A percentile compares a stretch with the other conserved stretches of the same genome.
phyloP scores from a whole-genome alignment of 2,113 vertebrate genomes.

The Calyptomena viridis region DNA sequence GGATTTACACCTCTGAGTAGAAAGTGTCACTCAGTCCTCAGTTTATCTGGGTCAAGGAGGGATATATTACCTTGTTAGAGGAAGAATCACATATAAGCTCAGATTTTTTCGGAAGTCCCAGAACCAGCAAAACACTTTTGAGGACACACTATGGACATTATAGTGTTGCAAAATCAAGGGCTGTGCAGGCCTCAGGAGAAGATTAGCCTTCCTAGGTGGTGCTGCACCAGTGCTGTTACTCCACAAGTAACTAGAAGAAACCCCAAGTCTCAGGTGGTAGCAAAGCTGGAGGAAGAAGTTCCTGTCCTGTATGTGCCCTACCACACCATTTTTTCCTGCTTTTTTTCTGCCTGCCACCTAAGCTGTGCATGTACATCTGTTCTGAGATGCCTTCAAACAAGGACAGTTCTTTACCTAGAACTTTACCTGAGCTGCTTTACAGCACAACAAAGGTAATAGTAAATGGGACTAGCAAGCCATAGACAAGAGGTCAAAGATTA shows the following conservation, averaged over 20 bases:
- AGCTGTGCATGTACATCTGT: background rate
- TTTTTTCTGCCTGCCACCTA: background rate
- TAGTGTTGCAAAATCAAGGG: background rate
- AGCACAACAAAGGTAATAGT: background rate
- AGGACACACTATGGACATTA: background rate
- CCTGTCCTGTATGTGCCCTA: background rate
- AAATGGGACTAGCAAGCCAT: background rate
- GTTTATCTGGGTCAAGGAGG: background rate
- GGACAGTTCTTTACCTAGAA: background rate
- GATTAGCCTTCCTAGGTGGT: background rate
- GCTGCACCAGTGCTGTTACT: background rate
- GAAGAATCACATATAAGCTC: background rate
- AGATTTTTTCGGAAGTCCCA: background rate
- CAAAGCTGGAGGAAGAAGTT: background rate
- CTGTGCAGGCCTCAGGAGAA: background rate
- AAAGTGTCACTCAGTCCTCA: background rate
- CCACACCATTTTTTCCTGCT: background rate
- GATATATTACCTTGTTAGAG: background rate
- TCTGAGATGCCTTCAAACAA: background rate
- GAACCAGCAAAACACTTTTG: background rate
- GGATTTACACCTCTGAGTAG: background rate
- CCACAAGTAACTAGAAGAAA: background rate
- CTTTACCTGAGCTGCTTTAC: background rate
- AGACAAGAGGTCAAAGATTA: background rate
- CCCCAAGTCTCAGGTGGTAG: background rate